Evolutionary conservation across 2,113 vertebrate genomes (phyloP), one percentile per base, ranked within the genome.

Genomic region (Apaloderma vittatum): DNA sequence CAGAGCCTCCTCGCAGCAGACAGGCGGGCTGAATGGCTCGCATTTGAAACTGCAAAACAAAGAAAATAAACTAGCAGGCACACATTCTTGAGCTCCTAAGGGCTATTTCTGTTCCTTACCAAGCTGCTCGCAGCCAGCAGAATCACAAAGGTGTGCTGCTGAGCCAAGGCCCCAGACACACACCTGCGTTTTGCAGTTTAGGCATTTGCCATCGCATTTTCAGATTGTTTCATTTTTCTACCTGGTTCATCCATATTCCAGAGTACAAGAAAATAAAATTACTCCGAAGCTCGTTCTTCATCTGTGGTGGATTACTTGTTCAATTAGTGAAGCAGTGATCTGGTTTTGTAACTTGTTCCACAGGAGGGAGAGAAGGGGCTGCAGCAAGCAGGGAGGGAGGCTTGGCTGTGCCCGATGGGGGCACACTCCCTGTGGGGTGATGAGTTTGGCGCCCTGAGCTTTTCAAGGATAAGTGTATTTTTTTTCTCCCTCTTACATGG

Each of bases 31-130:
- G 83, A 73, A 51, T 8, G n/a, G 1, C 66, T 92, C 12, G 0
- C 57, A 6, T 30, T 68, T 75, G 57, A 81, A 78, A 94, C 88
- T 59, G 83, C 37, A 90, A 78, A 85, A 93, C 91, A 93, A 74
- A 94, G 94, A 68, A 68, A 72, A 92, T 77, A 81, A 90, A 91
- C 82, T 70, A 43, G 37, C 83, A 88, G 84, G 67, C 83, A 81
- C 29, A 6, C 22, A n/a, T 58, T 86, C 51, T 67, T 54, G 61
- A 81, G 46, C 16, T 77, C 68, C 72, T 52, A 30, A 67, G 67
- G 61, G 93, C 87, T 81, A 1, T 54, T 80, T 59, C 83, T 92
- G 45, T 21, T 88, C 76, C 76, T 61, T 57, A 18, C 43, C 70
- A 73, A 59, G 72, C 83, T 86, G 68, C 65, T 58, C 3, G 6